phyloP scores from a whole-genome alignment of 2,888 invertebrate genomes.

The Anaspis maculata region DNA sequence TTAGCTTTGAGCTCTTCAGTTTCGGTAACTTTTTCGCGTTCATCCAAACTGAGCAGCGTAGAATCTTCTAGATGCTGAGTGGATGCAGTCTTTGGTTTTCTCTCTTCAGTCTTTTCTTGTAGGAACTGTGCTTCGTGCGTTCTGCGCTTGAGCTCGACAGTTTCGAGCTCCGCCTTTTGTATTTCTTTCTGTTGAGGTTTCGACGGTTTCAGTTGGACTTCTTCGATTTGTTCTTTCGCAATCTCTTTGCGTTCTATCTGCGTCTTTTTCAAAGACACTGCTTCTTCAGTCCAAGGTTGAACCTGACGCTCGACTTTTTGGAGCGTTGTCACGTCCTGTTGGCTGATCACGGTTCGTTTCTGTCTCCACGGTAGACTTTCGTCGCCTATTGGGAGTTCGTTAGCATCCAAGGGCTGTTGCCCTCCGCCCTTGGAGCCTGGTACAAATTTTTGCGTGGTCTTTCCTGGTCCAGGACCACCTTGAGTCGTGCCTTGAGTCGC shows the following conservation, averaged over 20 bases:
- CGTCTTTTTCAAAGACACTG: conserved; percentile 47
- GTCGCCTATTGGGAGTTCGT: conserved; percentile 46
- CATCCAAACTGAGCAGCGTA: conserved; percentile 12
- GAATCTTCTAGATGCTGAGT: no score
- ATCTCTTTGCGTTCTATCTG: conserved; percentile 38
- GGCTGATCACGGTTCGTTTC: conserved; percentile 5
- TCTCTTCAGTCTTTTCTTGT: conserved; percentile 13
- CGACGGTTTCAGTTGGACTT: conserved; percentile 49
- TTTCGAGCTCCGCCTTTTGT: conserved; percentile 34
- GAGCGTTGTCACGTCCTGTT: conserved; percentile 2
- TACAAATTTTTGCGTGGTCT: conserved; percentile 26
- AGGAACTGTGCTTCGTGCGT: conserved; percentile 28
- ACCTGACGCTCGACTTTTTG: conserved; percentile 23
- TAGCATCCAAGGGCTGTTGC: conserved; percentile 37
- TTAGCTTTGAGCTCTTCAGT: conserved; percentile 12
- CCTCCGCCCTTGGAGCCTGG: conserved; percentile 29
- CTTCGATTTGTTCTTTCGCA: conserved; percentile 38
- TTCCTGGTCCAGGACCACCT: conserved; percentile 30
- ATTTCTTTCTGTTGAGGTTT: conserved; percentile 41
- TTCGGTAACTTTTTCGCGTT: conserved; percentile 12
- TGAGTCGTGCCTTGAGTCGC: conserved; percentile 22
- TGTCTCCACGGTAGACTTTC: conserved; percentile 49
- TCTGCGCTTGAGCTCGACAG: conserved; percentile 43
- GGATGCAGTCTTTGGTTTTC: conserved; percentile 8
- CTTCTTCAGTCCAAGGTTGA: conserved; percentile 59